These are phyloP conservation scores for Nixonia krombeini DNA, from an alignment of 1,140 invertebrate species.

Conservation along the genomic window DNA sequence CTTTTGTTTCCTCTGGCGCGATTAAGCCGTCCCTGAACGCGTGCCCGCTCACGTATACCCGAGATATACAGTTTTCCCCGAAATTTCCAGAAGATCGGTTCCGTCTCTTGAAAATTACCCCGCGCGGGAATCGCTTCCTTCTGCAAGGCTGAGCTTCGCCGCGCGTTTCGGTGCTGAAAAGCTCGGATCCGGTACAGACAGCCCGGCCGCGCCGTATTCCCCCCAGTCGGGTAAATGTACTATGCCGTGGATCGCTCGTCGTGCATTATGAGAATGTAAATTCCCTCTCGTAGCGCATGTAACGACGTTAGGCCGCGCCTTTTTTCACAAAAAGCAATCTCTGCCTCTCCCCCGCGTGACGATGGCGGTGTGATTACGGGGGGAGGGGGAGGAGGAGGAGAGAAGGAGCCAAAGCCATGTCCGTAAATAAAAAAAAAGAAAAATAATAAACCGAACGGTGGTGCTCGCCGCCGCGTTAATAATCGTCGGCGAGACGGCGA, in stretches of 20 bases:
- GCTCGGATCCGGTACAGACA: conserved; percentile 3
- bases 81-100: conserved; percentile 16
- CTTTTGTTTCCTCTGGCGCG: no score
- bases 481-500: conserved; percentile 25
- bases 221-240: conserved; percentile 16
- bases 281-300: conserved; percentile 26
- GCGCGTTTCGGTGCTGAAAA: conserved; percentile 19
- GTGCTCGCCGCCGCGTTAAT: conserved; percentile 35
- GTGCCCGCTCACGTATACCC: neutral
- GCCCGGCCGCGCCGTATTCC: conserved; percentile 24
- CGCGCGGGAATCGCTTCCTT: conserved; percentile 24
- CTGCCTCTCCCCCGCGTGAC: conserved; percentile 21
- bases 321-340: conserved; percentile 49
- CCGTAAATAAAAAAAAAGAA: conserved; percentile 30
- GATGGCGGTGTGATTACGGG: no score
- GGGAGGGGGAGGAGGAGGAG: no score
- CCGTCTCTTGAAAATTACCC: conserved; percentile 11
- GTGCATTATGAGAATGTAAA: conserved; percentile 44
- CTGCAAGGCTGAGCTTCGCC: conserved; percentile 20
- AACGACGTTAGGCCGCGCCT: conserved; percentile 43
- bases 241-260: conserved; percentile 9
- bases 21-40: neutral
- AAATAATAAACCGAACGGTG: conserved; percentile 17
- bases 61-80: conserved; percentile 1
- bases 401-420: no score